Evolutionary conservation across 2,888 invertebrate genomes (phyloP), one percentile per base, ranked within the genome.

Genomic region (Lycophotia porphyrea): DNA sequence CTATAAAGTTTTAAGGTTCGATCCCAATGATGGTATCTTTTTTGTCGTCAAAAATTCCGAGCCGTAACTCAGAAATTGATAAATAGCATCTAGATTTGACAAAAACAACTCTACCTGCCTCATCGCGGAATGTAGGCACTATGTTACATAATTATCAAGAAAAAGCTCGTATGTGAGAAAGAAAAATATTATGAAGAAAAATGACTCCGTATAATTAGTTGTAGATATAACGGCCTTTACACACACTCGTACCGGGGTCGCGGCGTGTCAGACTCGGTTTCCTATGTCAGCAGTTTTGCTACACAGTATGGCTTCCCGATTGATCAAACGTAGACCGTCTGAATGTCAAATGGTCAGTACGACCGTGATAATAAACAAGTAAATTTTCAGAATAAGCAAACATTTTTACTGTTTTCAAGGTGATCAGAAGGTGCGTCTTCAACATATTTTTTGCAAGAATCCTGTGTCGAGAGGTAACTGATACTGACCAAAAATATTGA

Each of bases 241-340:
- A 80, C 49, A 64, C 58, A 52, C 44, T 9, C 3, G 3, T 24
- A 15, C 0, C 27, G 39, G 27, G 0, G 0, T 2, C 44, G 36
- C 18, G 15, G 13, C 42, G 36, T 15, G 39, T 15, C 34, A 52
- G 64, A 44, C 61, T 34, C 5, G 5, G 15, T 63, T 52, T 2
- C 24, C 31, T 15, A 11, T 27, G 55, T 75, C 78, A 81, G 76
- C 76, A 67, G 52, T 67, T 63, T 81, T 55, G 49, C 52, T 27
- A 52, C 39, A 15, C 18, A 27, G 15, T 55, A 81, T 15, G 79
- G 77, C 47, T 80, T 82, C 70, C 27, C 1, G 49, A 55, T 76
- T 60, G 70, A 52, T 76, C 58, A 49, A 44, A 52, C 5, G 31
- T 13, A 11, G 27, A 5, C 24, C 9, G 34, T 18, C 49, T 39